Conservation (phyloP, 2,113 vertebrate genomes). For the Tichodroma muraria region DNA sequence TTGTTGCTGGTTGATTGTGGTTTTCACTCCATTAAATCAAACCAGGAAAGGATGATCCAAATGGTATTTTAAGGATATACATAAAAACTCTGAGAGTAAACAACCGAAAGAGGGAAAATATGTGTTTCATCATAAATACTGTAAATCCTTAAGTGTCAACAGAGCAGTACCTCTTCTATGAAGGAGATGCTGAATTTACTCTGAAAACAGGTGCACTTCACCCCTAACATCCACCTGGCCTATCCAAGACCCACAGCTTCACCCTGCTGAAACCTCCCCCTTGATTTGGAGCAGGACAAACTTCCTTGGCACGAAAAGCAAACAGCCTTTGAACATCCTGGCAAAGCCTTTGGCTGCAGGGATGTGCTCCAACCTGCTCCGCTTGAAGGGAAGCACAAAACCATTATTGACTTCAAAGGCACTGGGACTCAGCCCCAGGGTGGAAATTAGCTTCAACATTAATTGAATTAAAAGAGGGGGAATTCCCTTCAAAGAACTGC, state of each 20-base stretch:
- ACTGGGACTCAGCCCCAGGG: not conserved
- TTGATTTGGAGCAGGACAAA: not conserved
- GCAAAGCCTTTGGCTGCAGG: not conserved
- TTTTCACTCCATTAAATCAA: not conserved
- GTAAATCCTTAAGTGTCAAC: not conserved
- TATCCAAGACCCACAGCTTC: not conserved
- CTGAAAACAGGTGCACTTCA: not conserved
- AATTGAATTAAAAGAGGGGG: conserved; percentile 37
- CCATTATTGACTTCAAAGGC: conserved; percentile 50
- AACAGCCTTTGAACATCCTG: conserved; percentile 14
- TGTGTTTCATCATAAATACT: not conserved
- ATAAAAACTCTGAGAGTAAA: not conserved
- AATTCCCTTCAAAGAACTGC: conserved; percentile 38
- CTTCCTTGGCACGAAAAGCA: not conserved
- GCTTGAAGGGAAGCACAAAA: not conserved
- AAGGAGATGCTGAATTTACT: not conserved
- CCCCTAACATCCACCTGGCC: not conserved
- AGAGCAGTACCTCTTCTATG: not conserved
- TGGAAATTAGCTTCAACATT: conserved; percentile 21
- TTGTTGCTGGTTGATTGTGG: not conserved
- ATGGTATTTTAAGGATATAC: not conserved
- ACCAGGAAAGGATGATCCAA: not conserved
- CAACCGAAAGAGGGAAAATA: not conserved
- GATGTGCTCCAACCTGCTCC: not conserved
- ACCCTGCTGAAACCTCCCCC: not conserved